Evolutionary conservation across 2,113 vertebrate genomes (phyloP).

Genomic region (Cyprinodon tularosa): DNA sequence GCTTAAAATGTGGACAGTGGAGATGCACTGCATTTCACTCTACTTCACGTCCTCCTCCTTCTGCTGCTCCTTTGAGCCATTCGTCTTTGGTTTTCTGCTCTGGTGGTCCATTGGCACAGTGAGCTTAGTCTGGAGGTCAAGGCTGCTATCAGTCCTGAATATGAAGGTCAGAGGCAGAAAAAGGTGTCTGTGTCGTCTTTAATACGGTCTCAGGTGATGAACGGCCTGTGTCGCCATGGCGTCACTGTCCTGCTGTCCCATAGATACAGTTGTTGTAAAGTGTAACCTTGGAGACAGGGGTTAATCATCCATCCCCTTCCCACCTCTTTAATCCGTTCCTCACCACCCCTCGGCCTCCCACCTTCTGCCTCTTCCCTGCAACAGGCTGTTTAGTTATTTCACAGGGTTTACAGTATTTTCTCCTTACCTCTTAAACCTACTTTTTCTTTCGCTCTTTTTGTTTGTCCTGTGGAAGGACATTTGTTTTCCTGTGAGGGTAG

Average conservation of each 20-base stretch:
- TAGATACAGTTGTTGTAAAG: conserved; percentile 75
- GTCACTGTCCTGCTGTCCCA: conserved; percentile 34
- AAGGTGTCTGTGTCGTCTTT: conserved; percentile 59
- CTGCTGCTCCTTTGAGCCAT: conserved; percentile 48
- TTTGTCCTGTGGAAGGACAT: conserved; percentile 81
- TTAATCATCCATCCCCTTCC: conserved; percentile 76
- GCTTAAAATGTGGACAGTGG: too few relatives aligned
- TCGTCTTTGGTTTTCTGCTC: conserved; percentile 53
- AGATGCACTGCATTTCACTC: neutral
- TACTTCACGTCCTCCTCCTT: conserved; percentile 38
- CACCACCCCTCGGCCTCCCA: conserved; percentile 28
- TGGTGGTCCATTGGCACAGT: neutral
- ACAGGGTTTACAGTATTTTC: conserved; percentile 52
- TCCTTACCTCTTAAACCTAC: conserved; percentile 32
- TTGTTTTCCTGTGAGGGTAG: conserved; percentile 77
- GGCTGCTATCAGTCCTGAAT: conserved; percentile 32
- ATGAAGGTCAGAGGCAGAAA: conserved; percentile 58
- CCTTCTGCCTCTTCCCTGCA: conserved; percentile 33
- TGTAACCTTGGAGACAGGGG: conserved; percentile 76
- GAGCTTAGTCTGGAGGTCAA: conserved; percentile 58
- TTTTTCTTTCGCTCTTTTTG: conserved; percentile 46
- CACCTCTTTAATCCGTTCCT: conserved; percentile 61
- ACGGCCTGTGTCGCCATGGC: conserved; percentile 41
- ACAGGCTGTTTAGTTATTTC: conserved; percentile 50
- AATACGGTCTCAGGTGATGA: conserved; percentile 54